Base-by-base conservation (phyloP, 2,888 invertebrate species). In the Biston stratarius region DNA sequence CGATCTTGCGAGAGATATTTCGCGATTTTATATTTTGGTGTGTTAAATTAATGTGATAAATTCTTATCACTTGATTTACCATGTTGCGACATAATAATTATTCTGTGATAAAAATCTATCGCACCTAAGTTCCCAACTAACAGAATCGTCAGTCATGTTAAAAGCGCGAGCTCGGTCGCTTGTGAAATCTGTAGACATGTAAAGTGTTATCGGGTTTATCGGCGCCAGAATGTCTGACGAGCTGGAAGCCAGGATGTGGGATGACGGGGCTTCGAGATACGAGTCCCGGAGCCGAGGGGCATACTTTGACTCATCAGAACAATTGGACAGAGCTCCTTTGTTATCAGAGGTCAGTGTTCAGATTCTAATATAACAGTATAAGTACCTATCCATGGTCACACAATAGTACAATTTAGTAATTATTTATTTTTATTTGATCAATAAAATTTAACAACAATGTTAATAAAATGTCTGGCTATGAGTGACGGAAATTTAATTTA, bases 181-280 rank as follows among this genome's bases (percentile, higher is more conserved):
- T 36, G 33, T 65, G 40, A 56, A 53, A 61, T 67, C 10, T 60
- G 34, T 55, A 64, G 63, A 65, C 49, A 70, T 83, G 79, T 76
- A 77, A 68, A 73, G 72, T 77, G 60, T 40, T 61, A 53, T 55
- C 45, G 55, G 64, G 56, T 66, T 58, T 47, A 61, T 68, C 74
- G 91, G 91, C 91, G 90, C 92, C 92, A 91, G 91, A 79, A 94
- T 94, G 93, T 93, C 93, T 92, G 93, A 94, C 82, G 93, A 94
- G 81, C 83, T 90, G 10, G 93, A 94, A 73, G 92, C 93, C 68
- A 88, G 91, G 77, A 93, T 94, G 93, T 94, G 93, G 93, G 92
- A 93, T 55, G 93, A 94, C 59, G 92, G 86, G 42, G 85, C 85
- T 60, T 88, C 91, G 52, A 82, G 90, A 66, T 93, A 89, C 75